A percentile compares a stretch with the other conserved stretches of the same genome.
Evolutionary conservation across 2,797 vertebrate genomes (phyloP).

Genomic region (Simalia tracyae): DNA sequence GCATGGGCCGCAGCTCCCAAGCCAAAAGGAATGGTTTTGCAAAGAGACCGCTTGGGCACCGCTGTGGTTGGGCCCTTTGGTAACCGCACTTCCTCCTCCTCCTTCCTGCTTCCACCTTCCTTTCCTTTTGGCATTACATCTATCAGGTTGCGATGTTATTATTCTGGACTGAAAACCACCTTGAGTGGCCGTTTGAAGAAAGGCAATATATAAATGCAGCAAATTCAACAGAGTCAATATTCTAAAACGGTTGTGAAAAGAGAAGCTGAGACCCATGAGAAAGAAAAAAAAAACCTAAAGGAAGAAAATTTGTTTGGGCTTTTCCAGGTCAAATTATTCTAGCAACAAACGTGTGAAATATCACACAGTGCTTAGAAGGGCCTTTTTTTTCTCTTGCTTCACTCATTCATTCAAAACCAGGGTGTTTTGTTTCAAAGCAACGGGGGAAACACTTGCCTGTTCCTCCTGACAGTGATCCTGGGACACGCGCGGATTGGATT

Average conservation of each 20-base stretch:
- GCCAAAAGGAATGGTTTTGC: background rate
- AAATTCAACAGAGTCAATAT: background rate
- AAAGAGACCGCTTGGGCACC: too few relatives aligned
- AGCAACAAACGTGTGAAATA: too few relatives aligned
- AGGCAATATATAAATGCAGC: background rate
- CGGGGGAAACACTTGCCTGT: background rate
- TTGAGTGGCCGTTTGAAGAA: background rate
- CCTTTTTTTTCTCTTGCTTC: background rate
- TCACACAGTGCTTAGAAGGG: too few relatives aligned
- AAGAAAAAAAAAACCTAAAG: background rate
- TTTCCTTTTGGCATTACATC: background rate
- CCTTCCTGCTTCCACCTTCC: too few relatives aligned
- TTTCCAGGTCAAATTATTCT: background rate
- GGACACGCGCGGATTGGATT: background rate
- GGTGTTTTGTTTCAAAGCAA: background rate
- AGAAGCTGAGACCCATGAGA: background rate
- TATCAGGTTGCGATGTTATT: background rate
- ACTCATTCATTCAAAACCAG: background rate
- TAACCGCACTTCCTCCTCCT: rapidly evolving
- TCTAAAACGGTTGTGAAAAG: background rate
- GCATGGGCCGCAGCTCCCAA: too few relatives aligned
- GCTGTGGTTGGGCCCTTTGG: too few relatives aligned
- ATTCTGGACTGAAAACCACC: background rate
- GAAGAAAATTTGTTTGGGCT: background rate
- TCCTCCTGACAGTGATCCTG: background rate